Conservation (phyloP, 2,888 invertebrate species). For the Himalopsyche kuldschensis region DNA sequence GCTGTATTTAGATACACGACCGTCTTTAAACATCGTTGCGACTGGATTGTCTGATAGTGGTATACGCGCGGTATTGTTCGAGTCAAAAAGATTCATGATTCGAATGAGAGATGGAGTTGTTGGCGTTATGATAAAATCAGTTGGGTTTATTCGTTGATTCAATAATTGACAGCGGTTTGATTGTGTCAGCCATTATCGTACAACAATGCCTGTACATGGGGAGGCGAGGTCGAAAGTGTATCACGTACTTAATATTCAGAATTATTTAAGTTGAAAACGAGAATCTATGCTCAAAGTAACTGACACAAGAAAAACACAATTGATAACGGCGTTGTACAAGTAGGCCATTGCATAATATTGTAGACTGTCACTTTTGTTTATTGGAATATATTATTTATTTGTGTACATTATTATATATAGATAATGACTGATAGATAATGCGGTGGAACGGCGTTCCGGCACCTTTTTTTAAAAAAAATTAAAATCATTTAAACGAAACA, state of each 20-base stretch:
- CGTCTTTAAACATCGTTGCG: not conserved
- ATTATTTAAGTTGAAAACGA: not conserved
- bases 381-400: not conserved
- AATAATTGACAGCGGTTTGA: not conserved
- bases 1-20: not conserved
- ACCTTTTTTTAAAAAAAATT: no score
- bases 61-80: not conserved
- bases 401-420: not conserved
- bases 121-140: not conserved
- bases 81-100: not conserved
- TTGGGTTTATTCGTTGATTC: not conserved
- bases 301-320: not conserved
- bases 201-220: not conserved
- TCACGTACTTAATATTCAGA: not conserved
- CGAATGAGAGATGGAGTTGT: not conserved
- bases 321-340: not conserved
- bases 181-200: not conserved
- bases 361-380: not conserved
- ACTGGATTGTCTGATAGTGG: not conserved
- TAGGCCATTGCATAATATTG: no score
- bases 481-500: no score
- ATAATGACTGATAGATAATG: no score
- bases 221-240: not conserved
- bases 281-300: not conserved
- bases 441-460: no score